Base-by-base conservation (phyloP, 2,797 vertebrate genomes). In the Molothrus ater region DNA sequence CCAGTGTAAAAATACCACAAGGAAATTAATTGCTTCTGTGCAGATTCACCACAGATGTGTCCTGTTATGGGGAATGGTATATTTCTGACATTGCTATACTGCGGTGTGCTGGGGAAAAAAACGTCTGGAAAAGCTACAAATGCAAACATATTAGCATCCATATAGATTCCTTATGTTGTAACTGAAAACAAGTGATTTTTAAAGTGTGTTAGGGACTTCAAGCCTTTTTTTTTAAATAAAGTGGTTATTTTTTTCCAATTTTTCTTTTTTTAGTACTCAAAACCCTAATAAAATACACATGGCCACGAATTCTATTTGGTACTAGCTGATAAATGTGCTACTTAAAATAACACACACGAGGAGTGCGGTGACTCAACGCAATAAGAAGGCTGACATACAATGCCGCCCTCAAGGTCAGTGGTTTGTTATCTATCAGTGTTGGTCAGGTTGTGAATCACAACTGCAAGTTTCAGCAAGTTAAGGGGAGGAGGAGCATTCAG, bases 1-100 rank as follows among this genome's bases (percentile, higher is more conserved):
- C 95, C 86, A 85, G 97, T 97, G 97, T 97, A 97, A 98, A 97
- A 98, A 97, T 97, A 96, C 97, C 98, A 96, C 96, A 97, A 98
- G 97, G 97, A 98, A 98, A 98, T 98, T 97, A 98, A 98, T 98
- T 98, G 97, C 97, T 96, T 98, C 97, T 97, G 97, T 97, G 97
- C 94, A 97, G 95, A 97, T 96, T 96, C 96, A 88, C 95, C 71
- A 83, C 97, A 98, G 96, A 97, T 97, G 97, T 92, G 95, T 96
- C 96, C 95, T 96, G 94, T 95, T 93, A 86, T 74, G 90, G 81
- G 66, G 94, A 93, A 94, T 82, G 86, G 93, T 95, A 20, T 94
- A 86, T 93, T 96, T 97, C 93, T 97, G 93, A 96, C 95, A 97
- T 95, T 94, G 92, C 94, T 96, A 10, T 94, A 93, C 95, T 91